Conservation (phyloP, 2,113 vertebrate genomes). For the Dicentrarchus labrax region DNA sequence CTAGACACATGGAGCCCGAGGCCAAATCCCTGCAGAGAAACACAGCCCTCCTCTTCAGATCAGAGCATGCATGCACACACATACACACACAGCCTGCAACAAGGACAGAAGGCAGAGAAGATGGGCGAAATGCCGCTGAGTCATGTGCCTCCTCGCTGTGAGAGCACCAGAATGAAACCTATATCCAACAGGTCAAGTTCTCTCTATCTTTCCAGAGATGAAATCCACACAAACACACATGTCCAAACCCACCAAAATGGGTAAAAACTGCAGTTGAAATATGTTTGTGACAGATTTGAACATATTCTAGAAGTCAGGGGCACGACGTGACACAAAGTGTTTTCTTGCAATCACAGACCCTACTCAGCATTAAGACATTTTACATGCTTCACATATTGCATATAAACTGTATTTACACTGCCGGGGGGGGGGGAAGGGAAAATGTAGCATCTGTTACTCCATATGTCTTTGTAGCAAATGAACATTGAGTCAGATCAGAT, state of each 20-base stretch:
- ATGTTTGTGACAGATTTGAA: slow-evolving; percentile 1
- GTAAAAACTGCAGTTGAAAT: not conserved
- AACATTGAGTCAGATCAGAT: slow-evolving; percentile 7
- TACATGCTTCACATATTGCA: slow-evolving; percentile 12
- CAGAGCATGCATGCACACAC: slow-evolving; percentile 22
- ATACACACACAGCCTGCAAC: slow-evolving; percentile 27
- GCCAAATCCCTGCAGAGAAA: slow-evolving; percentile 69
- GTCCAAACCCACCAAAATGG: not conserved
- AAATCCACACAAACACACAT: slow-evolving; percentile 14
- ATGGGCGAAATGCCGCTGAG: slow-evolving; percentile 35
- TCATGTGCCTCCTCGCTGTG: slow-evolving; percentile 47
- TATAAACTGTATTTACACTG: not conserved
- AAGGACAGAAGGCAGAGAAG: slow-evolving; percentile 52
- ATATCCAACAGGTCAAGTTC: slow-evolving; percentile 47
- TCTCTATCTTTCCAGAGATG: slow-evolving; percentile 9
- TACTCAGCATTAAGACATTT: not conserved
- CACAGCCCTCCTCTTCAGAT: slow-evolving; percentile 59
- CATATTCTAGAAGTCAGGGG: not conserved
- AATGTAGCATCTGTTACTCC: slow-evolving; percentile 29
- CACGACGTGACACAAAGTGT: not conserved
- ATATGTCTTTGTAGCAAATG: slow-evolving; percentile 34
- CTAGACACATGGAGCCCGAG: slow-evolving; percentile 58
- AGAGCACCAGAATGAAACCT: slow-evolving; percentile 16
- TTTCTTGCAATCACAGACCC: not conserved
- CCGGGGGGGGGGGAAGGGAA: not conserved